A percentile compares a stretch with the other conserved stretches of the same genome.
Conservation (phyloP, 2,797 vertebrate genomes). For the Myotis myotis region DNA sequence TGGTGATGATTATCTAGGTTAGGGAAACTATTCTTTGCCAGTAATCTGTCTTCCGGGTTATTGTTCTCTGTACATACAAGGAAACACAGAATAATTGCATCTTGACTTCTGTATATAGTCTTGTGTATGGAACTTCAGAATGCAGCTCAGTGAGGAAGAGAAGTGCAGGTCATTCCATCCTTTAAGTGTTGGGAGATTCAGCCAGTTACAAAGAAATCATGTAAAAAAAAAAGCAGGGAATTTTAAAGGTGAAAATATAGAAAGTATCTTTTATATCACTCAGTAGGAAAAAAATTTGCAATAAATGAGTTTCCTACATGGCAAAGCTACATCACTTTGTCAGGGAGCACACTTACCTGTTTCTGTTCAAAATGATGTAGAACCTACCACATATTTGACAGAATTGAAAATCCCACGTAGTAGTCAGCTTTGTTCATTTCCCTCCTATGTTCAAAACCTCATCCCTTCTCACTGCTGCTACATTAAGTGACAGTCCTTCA, state of each 20-base stretch:
- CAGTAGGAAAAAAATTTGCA: background rate
- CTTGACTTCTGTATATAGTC: background rate
- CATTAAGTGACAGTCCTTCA: rapidly evolving
- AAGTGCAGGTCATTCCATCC: rapidly evolving
- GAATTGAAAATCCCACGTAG: background rate
- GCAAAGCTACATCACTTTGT: background rate
- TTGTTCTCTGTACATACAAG: background rate
- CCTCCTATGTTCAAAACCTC: background rate
- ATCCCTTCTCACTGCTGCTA: too few relatives aligned
- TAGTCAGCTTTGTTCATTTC: background rate
- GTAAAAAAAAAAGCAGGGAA: background rate
- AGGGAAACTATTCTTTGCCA: background rate
- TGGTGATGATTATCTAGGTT: background rate
- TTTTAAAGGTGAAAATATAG: background rate
- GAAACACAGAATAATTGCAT: background rate
- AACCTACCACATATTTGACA: background rate
- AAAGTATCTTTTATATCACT: background rate
- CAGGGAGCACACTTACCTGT: background rate
- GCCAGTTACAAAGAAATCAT: background rate
- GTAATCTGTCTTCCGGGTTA: background rate
- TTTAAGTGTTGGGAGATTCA: background rate
- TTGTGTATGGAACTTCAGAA: background rate
- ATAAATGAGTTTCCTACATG: background rate
- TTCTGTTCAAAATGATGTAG: background rate
- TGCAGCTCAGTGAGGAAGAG: background rate